A percentile compares a stretch with the other conserved stretches of the same genome.
Conservation (phyloP, 2,888 invertebrate genomes). For the Heliconius ethilla region DNA sequence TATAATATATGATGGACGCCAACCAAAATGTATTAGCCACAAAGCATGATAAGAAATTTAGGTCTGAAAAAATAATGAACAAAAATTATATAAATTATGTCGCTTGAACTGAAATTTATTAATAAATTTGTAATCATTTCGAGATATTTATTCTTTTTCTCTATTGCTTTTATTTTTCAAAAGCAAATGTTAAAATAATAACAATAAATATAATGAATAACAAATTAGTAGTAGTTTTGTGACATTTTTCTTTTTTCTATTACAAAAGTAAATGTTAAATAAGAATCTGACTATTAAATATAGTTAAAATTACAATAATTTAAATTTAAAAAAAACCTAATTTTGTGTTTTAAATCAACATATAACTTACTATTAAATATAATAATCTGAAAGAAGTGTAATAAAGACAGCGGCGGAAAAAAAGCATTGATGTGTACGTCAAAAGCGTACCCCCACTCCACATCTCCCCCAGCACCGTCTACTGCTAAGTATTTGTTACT, state of each 20-base stretch:
- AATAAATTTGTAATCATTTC: too few relatives aligned
- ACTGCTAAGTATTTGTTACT: conserved; percentile 89
- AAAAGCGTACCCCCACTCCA: conserved; percentile 99
- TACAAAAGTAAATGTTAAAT: too few relatives aligned
- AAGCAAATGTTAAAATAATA: too few relatives aligned
- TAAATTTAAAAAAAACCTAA: not conserved
- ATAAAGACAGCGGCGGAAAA: conserved; percentile 96
- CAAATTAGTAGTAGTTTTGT: too few relatives aligned
- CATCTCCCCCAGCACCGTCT: conserved; percentile 83
- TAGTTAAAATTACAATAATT: too few relatives aligned
- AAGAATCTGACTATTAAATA: too few relatives aligned
- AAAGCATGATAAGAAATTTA: conserved; percentile 90
- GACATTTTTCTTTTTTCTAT: too few relatives aligned
- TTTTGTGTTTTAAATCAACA: not conserved
- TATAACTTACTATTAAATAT: conserved; percentile 89
- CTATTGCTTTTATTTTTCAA: too few relatives aligned
- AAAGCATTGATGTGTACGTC: conserved; percentile 99
- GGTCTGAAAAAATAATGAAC: conserved; percentile 79
- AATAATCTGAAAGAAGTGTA: conserved; percentile 95
- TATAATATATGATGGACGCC: conserved; percentile 93
- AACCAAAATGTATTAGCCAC: conserved; percentile 97
- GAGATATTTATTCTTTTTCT: too few relatives aligned
- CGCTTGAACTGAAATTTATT: too few relatives aligned
- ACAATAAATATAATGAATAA: too few relatives aligned
- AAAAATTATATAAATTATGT: too few relatives aligned